These are phyloP conservation scores for Venturia canescens DNA, from an alignment of 1,140 invertebrate species.

Conservation along the genomic window DNA sequence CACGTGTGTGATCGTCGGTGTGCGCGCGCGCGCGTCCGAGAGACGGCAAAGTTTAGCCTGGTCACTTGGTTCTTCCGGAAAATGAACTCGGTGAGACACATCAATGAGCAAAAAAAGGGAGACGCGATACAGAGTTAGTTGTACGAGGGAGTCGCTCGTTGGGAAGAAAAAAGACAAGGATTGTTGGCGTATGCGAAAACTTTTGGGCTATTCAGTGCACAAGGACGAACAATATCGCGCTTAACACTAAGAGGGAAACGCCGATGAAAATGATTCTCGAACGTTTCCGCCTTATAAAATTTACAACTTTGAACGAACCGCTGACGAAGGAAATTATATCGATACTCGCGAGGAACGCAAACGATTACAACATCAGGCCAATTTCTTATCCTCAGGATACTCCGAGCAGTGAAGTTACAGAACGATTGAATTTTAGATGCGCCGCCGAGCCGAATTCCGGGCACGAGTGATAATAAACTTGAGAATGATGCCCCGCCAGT, in stretches of 20 bases:
- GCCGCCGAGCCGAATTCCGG: neutral
- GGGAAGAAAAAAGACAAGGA: neutral
- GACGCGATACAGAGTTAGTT: neutral
- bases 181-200: neutral
- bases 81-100: conserved; percentile 10
- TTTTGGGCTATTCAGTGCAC: neutral
- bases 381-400: neutral
- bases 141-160: neutral
- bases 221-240: neutral
- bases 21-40: neutral
- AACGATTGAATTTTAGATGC: neutral
- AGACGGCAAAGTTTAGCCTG: conserved; percentile 7
- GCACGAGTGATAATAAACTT: conserved; percentile 9
- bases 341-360: too few species aligned
- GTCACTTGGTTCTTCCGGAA: conserved; percentile 18
- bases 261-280: too few species aligned
- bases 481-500: neutral
- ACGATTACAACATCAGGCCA: neutral
- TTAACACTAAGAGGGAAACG: too few species aligned
- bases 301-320: too few species aligned
- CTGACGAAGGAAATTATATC: neutral
- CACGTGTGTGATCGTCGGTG: neutral
- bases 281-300: too few species aligned
- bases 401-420: neutral
- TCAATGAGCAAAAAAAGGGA: neutral